These are phyloP conservation scores for Enteromius anoplus DNA, from an alignment of 2,797 vertebrate species.

Conservation along the genomic window DNA sequence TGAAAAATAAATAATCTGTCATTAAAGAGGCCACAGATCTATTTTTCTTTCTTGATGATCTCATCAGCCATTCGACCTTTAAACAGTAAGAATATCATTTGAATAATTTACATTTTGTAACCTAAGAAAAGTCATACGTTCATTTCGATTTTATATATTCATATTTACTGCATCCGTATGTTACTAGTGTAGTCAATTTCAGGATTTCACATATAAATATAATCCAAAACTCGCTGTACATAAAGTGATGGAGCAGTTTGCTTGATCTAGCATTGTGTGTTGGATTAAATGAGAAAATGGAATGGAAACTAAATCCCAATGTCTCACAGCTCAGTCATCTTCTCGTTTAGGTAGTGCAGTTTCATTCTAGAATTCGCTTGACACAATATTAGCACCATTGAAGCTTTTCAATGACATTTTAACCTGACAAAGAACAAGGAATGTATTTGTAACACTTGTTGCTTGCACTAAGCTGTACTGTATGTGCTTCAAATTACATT, in stretches of 20 bases:
- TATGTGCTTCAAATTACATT: background rate
- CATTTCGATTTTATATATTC: background rate
- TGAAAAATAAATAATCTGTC: constrained; percentile 99
- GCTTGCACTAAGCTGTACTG: background rate
- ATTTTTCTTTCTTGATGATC: background rate
- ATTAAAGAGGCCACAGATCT: constrained; percentile 61
- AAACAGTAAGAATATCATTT: background rate
- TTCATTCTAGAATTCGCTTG: background rate
- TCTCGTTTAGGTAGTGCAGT: background rate
- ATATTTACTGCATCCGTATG: background rate
- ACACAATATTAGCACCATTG: constrained; percentile 30
- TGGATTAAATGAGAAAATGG: constrained; percentile 5
- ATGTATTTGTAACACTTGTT: constrained; percentile 19
- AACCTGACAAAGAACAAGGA: background rate
- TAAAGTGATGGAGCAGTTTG: background rate
- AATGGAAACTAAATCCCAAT: background rate
- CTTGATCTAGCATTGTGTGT: background rate
- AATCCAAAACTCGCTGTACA: background rate
- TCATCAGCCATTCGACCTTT: constrained; percentile 29
- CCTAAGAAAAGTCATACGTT: background rate
- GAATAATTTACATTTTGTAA: background rate
- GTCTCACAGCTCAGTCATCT: background rate
- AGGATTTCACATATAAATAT: background rate
- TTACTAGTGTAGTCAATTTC: background rate
- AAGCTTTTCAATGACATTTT: background rate